Evolutionary conservation across 2,113 vertebrate genomes (phyloP).

Genomic region (Lanius ludovicianus): DNA sequence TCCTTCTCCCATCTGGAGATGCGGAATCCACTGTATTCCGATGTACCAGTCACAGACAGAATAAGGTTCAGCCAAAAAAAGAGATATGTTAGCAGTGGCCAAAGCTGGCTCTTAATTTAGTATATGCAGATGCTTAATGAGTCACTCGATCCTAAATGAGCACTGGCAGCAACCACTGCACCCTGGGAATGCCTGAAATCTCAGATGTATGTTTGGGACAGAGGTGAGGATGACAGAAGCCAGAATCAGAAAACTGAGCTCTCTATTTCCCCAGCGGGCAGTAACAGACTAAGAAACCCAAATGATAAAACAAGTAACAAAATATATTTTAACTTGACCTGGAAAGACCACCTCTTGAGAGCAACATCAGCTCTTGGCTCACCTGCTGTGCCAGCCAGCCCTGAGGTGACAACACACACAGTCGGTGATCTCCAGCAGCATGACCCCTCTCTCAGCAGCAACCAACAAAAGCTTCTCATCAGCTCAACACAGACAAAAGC

Average conservation of each 20-base stretch:
- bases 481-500: background rate
- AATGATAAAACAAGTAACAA: background rate
- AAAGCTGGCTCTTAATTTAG: background rate
- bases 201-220: background rate
- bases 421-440: background rate
- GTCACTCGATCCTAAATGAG: background rate
- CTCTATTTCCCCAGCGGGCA: background rate
- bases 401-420: background rate
- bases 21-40: background rate
- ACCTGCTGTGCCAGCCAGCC: background rate
- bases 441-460: background rate
- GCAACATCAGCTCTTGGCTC: background rate
- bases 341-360: background rate
- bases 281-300: background rate
- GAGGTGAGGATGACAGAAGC: background rate
- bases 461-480: background rate
- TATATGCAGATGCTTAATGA: background rate
- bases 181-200: background rate
- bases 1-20: background rate
- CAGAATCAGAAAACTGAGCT: background rate
- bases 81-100: background rate
- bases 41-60: background rate
- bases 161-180: background rate
- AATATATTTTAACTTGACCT: background rate
- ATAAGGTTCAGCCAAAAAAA: background rate